Percentiles rank a stretch among this genome's conserved stretches.
Evolutionary conservation across 2,113 vertebrate genomes (phyloP).

Genomic region (Phalacrocorax pelagicus): DNA sequence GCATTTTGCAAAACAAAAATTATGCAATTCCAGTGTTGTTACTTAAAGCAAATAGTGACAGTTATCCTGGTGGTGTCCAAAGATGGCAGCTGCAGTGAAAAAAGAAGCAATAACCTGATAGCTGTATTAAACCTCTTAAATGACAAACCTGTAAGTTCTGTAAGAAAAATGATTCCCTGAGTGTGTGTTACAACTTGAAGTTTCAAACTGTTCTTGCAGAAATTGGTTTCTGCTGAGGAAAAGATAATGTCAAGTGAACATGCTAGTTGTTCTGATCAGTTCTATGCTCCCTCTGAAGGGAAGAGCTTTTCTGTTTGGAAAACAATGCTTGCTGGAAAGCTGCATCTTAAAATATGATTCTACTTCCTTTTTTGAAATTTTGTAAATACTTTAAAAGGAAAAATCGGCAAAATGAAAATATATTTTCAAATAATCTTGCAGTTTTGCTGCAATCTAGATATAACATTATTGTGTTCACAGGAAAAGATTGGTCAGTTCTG

Average conservation of each 20-base stretch:
- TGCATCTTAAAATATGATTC: background rate
- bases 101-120: slow-evolving; percentile 22
- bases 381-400: background rate
- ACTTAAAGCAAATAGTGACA: slow-evolving; percentile 8
- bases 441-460: background rate
- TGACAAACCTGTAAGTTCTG: slow-evolving; percentile 76
- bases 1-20: background rate
- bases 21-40: background rate
- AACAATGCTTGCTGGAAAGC: background rate
- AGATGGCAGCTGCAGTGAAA: slow-evolving; percentile 50
- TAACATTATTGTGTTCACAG: background rate
- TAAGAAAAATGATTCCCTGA: slow-evolving; percentile 72
- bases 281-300: background rate
- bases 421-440: background rate
- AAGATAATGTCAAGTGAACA: slow-evolving; percentile 75
- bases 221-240: slow-evolving; percentile 80
- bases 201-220: slow-evolving; percentile 76
- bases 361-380: background rate
- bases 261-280: slow-evolving; percentile 33
- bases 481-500: background rate
- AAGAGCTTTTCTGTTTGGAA: background rate
- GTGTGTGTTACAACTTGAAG: slow-evolving; percentile 71
- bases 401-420: background rate
- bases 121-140: slow-evolving; percentile 72
- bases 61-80: slow-evolving; percentile 53